A percentile compares a stretch with the other conserved stretches of the same genome.
These are phyloP conservation scores for Xiphydria camelus DNA, from an alignment of 2,888 invertebrate species.

Conservation along the genomic window DNA sequence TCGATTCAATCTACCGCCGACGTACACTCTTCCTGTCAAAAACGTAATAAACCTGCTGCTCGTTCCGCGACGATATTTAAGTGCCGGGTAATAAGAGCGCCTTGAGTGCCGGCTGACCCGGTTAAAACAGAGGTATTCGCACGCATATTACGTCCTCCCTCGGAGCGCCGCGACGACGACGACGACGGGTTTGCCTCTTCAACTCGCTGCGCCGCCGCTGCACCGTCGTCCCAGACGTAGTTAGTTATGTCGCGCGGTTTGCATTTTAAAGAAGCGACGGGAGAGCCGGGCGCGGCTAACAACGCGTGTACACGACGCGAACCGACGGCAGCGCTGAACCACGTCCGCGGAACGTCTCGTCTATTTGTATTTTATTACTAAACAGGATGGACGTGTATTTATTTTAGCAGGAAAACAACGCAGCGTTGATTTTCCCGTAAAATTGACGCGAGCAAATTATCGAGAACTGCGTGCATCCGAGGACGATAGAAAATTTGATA, in stretches of 20 bases:
- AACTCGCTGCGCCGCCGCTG: not conserved
- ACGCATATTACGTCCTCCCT: not conserved
- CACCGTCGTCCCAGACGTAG: conserved; percentile 33
- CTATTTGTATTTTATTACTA: no score
- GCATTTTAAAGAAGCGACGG: conserved; percentile 45
- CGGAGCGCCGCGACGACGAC: not conserved
- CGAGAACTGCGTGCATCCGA: no score
- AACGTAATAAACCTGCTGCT: conserved; percentile 27
- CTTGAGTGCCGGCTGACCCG: conserved; percentile 33
- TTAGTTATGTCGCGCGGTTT: conserved; percentile 45
- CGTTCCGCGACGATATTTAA: conserved; percentile 13
- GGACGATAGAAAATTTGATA: no score
- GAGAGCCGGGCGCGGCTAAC: conserved; percentile 40
- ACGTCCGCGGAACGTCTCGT: no score
- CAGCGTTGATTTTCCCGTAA: no score
- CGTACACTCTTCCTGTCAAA: conserved; percentile 26
- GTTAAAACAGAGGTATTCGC: conserved; percentile 40
- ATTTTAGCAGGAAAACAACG: no score
- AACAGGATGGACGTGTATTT: no score
- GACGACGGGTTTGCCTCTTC: not conserved
- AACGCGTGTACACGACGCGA: conserved; percentile 39
- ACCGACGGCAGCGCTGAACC: no score
- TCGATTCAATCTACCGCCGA: no score
- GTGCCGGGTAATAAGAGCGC: conserved; percentile 30
- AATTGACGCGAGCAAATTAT: no score